Percentiles rank a stretch among this genome's conserved stretches.
Evolutionary conservation across 1,140 invertebrate genomes (phyloP).

Genomic region (Hylyphantes graminicola): DNA sequence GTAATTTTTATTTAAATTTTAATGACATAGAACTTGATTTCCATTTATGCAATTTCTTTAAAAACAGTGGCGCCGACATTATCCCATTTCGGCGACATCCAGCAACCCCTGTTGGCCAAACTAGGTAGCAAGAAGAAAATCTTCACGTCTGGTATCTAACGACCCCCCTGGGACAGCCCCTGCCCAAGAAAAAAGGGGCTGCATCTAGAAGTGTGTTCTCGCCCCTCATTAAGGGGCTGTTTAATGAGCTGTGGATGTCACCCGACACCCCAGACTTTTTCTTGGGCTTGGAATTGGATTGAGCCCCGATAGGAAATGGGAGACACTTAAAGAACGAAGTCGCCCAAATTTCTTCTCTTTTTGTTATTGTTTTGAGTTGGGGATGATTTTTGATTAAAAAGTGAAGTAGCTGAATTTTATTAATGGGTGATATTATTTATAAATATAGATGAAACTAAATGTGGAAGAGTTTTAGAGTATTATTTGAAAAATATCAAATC

Average conservation of each 20-base stretch:
- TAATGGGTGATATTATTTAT: no score
- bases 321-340: background rate
- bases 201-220: constrained; percentile 25
- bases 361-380: background rate
- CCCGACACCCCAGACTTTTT: constrained; percentile 1
- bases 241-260: constrained; percentile 49
- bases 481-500: no score
- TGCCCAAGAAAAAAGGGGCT: background rate
- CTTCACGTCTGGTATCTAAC: constrained; percentile 29
- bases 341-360: background rate
- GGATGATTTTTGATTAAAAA: background rate
- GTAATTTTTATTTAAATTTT: no score
- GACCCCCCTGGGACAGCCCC: constrained; percentile 24
- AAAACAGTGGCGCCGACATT: no score
- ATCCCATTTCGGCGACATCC: no score
- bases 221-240: constrained; percentile 25
- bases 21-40: no score
- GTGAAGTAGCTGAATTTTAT: no score
- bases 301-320: background rate
- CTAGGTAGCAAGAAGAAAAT: constrained; percentile 1
- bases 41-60: no score
- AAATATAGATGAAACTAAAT: no score
- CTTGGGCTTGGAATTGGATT: background rate
- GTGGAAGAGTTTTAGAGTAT: no score
- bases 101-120: no score